These are phyloP conservation scores for Tetramorium bicarinatum DNA, from an alignment of 2,888 invertebrate genomes.

Conservation along the genomic window DNA sequence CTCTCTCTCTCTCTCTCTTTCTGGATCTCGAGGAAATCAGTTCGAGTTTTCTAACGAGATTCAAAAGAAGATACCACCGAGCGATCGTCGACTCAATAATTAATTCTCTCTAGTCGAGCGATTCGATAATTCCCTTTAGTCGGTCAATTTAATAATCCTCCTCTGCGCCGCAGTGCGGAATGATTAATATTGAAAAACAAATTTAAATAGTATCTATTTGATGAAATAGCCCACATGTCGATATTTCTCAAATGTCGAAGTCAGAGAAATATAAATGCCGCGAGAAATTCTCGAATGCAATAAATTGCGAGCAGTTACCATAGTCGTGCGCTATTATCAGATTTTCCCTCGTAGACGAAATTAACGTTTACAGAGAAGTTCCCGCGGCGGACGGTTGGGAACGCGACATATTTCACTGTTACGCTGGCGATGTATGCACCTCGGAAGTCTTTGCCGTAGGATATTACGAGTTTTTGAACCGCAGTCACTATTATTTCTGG, in stretches of 20 bases:
- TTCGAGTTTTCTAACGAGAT: not conserved
- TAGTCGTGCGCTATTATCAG: constrained; percentile 27
- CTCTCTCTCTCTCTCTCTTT: constrained; percentile 4
- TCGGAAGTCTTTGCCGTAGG: constrained; percentile 19
- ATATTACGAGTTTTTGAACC: constrained; percentile 45
- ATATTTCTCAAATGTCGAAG: not conserved
- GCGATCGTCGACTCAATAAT: not conserved
- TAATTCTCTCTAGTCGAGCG: not conserved
- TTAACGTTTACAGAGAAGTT: constrained; percentile 39
- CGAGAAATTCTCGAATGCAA: not conserved
- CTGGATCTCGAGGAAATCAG: constrained; percentile 14
- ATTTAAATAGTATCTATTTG: constrained; percentile 1
- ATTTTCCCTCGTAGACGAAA: constrained; percentile 34
- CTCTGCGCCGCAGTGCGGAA: not conserved
- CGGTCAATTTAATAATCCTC: not conserved
- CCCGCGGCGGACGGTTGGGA: not conserved
- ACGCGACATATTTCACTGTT: constrained; percentile 57
- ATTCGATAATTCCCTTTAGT: not conserved
- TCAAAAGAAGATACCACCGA: not conserved
- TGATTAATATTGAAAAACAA: constrained; percentile 15
- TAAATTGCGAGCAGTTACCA: constrained; percentile 33
- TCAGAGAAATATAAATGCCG: constrained; percentile 19
- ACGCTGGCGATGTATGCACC: constrained; percentile 48
- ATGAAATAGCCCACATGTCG: not conserved
- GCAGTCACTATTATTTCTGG: constrained; percentile 33